Conservation (phyloP, 2,113 vertebrate species). For the Acinonyx jubatus region DNA sequence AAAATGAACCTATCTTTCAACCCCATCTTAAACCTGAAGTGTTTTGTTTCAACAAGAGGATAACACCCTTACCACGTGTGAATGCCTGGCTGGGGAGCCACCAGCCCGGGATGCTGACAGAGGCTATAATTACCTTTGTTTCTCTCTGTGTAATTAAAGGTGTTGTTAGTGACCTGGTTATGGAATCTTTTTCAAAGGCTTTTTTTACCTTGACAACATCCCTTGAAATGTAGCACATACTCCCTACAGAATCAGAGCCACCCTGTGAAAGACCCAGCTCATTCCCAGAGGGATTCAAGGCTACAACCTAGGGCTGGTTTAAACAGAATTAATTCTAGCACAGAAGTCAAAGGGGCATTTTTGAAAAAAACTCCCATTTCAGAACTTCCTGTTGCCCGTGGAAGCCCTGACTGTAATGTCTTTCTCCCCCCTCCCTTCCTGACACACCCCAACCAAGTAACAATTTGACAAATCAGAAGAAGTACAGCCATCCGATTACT, state of each 20-base stretch:
- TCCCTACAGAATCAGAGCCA: not conserved
- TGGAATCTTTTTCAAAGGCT: constrained; percentile 3
- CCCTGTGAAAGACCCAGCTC: not conserved
- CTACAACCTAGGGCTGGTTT: not conserved
- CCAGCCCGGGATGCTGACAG: not conserved
- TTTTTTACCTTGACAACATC: not conserved
- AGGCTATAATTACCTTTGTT: constrained; percentile 61
- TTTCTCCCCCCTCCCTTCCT: not conserved
- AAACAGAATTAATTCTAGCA: not conserved
- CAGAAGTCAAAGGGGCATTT: not conserved
- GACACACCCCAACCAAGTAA: not conserved
- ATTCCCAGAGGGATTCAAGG: not conserved
- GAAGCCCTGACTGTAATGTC: not conserved
- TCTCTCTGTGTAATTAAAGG: constrained; percentile 56
- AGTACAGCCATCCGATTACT: not conserved
- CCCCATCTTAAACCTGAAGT: not conserved
- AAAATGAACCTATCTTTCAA: not conserved
- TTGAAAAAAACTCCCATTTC: not conserved
- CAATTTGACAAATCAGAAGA: constrained; percentile 57
- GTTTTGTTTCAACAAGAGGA: not conserved
- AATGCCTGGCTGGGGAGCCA: constrained; percentile 3
- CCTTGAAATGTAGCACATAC: not conserved
- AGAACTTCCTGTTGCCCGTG: not conserved
- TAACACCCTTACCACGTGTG: not conserved
- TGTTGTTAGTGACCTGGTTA: constrained; percentile 69